Percentiles rank a stretch among this genome's conserved stretches.
Evolutionary conservation across 2,888 invertebrate species (phyloP).

Genomic region (Hypena proboscidalis): DNA sequence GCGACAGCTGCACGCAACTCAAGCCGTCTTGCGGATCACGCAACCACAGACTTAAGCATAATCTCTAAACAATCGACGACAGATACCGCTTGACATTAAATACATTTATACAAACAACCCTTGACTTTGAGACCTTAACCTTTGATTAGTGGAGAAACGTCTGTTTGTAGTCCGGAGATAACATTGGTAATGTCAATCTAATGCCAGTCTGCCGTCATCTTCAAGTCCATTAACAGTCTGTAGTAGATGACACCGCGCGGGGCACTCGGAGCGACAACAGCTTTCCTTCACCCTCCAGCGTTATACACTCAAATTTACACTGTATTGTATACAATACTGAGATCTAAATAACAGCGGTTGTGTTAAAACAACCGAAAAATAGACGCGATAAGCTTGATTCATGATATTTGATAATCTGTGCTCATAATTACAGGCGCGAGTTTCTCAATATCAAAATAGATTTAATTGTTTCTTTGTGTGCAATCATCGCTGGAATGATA

Average conservation of each 20-base stretch:
- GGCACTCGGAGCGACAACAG: neutral
- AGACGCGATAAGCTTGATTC: neutral
- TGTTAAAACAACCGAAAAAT: slow-evolving; percentile 14
- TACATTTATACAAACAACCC: no score
- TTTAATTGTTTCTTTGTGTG: slow-evolving; percentile 4
- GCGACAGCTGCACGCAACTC: no score
- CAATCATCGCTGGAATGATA: neutral
- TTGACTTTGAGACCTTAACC: no score
- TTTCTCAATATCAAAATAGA: slow-evolving; percentile 7
- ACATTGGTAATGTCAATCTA: slow-evolving; percentile 12
- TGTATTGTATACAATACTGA: neutral
- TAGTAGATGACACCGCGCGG: slow-evolving; percentile 2
- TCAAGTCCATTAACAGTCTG: slow-evolving; percentile 11
- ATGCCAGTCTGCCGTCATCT: slow-evolving; percentile 5
- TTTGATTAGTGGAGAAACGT: slow-evolving; percentile 8
- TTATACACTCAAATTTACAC: neutral
- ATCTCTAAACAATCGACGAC: slow-evolving; percentile 15
- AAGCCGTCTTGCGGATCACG: no score
- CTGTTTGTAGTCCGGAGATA: neutral
- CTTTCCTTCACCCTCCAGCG: neutral
- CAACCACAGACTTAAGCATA: no score
- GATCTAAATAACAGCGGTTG: neutral
- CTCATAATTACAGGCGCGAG: slow-evolving; percentile 10
- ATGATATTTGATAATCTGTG: slow-evolving; percentile 13
- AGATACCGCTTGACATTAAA: slow-evolving; percentile 14